Evolutionary conservation across 1,140 invertebrate species (phyloP).

Genomic region (Tetragnatha versicolor): DNA sequence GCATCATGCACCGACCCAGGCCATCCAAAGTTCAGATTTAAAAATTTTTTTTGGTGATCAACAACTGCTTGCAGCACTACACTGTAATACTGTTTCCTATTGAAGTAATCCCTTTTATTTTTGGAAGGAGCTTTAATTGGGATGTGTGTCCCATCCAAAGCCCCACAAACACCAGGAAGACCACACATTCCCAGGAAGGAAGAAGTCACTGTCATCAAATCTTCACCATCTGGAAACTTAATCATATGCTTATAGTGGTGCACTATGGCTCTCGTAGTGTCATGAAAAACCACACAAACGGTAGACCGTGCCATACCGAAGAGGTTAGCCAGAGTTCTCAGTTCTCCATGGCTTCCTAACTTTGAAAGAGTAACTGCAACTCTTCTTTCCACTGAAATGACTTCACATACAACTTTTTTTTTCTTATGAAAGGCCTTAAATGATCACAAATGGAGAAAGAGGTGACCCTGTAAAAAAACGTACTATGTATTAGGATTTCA

Average conservation of each 20-base stretch:
- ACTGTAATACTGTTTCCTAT: neutral
- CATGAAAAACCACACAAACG: neutral
- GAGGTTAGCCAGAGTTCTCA: neutral
- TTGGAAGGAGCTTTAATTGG: conserved; percentile 1
- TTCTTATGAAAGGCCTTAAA: neutral
- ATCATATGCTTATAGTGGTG: neutral
- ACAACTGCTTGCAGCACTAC: neutral
- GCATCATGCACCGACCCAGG: neutral
- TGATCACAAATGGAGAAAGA: neutral
- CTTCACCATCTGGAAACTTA: neutral
- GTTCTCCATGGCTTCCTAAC: neutral
- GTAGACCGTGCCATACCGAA: neutral
- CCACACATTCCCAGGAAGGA: neutral
- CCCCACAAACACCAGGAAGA: conserved; percentile 62
- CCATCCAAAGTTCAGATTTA: neutral
- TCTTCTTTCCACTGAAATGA: neutral
- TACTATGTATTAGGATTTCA: neutral
- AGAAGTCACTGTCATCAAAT: neutral
- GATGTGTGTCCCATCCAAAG: conserved; percentile 61
- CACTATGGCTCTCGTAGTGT: neutral
- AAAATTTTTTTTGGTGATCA: neutral
- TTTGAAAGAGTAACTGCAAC: neutral
- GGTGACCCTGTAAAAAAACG: neutral
- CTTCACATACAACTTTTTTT: neutral
- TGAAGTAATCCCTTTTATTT: neutral